Base-by-base conservation (phyloP, 92 coral and sea anemone species). In the Blastomussa wellsi region DNA sequence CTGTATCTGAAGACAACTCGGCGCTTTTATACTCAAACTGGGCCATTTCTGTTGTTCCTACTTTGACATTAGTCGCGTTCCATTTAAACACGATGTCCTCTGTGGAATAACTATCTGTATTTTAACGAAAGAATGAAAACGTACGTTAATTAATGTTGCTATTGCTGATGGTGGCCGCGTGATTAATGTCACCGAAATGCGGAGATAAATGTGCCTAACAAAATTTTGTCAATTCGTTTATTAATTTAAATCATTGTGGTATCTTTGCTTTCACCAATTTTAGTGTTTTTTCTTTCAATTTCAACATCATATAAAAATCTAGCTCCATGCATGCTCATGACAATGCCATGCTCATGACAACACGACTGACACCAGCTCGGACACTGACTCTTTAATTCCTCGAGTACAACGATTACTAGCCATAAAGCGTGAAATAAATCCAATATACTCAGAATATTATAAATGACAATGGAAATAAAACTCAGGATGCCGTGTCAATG, bases 381-480 rank as follows among this genome's bases (percentile, higher is more conserved):
- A n/a, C n/a, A n/a, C n/a, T n/a, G n/a, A n/a, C n/a, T n/a, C n/a
- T n/a, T n/a, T n/a, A n/a, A n/a, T n/a, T n/a, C n/a, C n/a, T n/a
- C n/a, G n/a, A n/a, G n/a, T n/a, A n/a, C n/a, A n/a, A n/a, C n/a
- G n/a, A n/a, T n/a, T n/a, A n/a, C 22, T 17, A 75, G 39, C 60
- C 64, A 49, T n/a, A 0, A 28, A 75, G 16, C 19, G 72, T 28
- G 48, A 79, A 79, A 60, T 38, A 59, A 79, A 55, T 16, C 90
- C 90, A 88, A 41, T 88, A 82, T 28, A 48, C 66, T n/a, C n/a
- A n/a, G n/a, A 12, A 88, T 19, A 41, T 88, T 88, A 49, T 75
- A 81, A 87, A 87, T 2, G 26, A 73, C 5, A 87, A 32, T 3
- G 90, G 90, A 62, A 87, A 87, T 10, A 80, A 48, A 71, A 80